Evolutionary conservation across 1,140 invertebrate species (phyloP), one percentile per base, ranked within the genome.

Genomic region (Caenorhabditis inopinata): DNA sequence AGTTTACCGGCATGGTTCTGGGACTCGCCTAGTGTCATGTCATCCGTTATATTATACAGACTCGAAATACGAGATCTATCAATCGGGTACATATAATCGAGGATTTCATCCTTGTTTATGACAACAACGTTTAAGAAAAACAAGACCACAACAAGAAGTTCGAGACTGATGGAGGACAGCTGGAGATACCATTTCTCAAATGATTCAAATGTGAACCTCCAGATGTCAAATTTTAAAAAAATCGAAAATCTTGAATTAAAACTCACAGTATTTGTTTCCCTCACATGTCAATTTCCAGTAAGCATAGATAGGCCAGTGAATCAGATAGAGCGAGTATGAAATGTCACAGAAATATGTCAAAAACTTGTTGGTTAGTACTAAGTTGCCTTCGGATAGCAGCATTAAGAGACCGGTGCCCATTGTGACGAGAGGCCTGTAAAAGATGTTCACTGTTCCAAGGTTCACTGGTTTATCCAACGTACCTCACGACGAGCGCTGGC

Each of bases 261-360:
- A n/a, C 38, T 42, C 5, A 42, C 38, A 68, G 2, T 9, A 21
- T 38, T 68, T 4, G 32, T 68, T 42, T 68, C 58, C 58, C 6
- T 68, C 32, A 11, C 58, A 68, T 18, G 58, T 68, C 0, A 75
- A 16, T 32, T 75, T 75, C 73, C 42, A 75, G 29, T 46, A 47
- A 2, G 73, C 73, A 18, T 46, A 46, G 29, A 75, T 75, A 12
- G 73, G 73, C 73, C 73, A 75, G 35, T 75, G 73, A 27, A 75
- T 46, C 1, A 75, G 73, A 16, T 75, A 75, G 7, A 46, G 1
- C 3, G 73, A 46, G 18, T 47, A 75, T 2, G 73, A 75, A 32
- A 75, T 32, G 14, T 75, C 73, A 16, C 73, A 42, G 14, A 75
- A 47, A 18, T 75, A 75, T 14, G 27, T 48, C 2, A 75, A 18